A percentile compares a stretch with the other conserved stretches of the same genome.
Evolutionary conservation across 1,140 invertebrate species (phyloP).

Genomic region (Colletes latitarsis): DNA sequence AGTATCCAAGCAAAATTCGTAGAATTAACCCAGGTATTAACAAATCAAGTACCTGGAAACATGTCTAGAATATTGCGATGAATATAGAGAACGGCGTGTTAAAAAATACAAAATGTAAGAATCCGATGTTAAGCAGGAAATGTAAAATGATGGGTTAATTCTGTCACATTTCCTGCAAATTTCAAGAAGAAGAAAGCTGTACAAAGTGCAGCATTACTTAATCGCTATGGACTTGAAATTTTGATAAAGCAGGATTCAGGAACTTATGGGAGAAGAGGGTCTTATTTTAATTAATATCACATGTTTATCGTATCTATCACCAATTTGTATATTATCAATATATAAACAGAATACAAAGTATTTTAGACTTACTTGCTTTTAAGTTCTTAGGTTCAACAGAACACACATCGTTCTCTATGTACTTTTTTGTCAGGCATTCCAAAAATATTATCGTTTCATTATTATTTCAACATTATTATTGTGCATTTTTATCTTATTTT

Average conservation of each 20-base stretch:
- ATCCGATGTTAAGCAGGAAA: conserved; percentile 44
- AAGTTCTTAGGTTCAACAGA: conserved; percentile 56
- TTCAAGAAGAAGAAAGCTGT: conserved; percentile 22
- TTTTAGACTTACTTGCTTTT: conserved; percentile 60
- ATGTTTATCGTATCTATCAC: conserved; percentile 70
- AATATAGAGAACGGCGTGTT: conserved; percentile 75
- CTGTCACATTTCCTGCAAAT: conserved; percentile 59
- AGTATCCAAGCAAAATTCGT: conserved; percentile 13
- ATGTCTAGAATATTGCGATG: conserved; percentile 43
- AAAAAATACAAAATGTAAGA: conserved; percentile 40
- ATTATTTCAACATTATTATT: conserved; percentile 36
- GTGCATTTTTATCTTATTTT: conserved; percentile 33
- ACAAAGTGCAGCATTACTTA: conserved; percentile 19
- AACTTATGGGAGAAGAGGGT: conserved; percentile 69
- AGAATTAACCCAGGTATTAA: conserved; percentile 58
- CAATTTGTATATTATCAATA: conserved; percentile 75
- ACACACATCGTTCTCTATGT: conserved; percentile 76
- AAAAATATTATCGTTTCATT: conserved; percentile 56
- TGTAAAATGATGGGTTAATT: conserved; percentile 62
- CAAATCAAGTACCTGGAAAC: conserved; percentile 48
- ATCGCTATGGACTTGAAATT: conserved; percentile 41
- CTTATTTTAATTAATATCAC: conserved; percentile 75
- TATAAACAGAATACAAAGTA: conserved; percentile 74
- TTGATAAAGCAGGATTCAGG: conserved; percentile 64
- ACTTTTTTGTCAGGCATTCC: conserved; percentile 59